These are phyloP conservation scores for Drosophila leonis DNA, from an alignment of 2,888 invertebrate species.

Conservation along the genomic window DNA sequence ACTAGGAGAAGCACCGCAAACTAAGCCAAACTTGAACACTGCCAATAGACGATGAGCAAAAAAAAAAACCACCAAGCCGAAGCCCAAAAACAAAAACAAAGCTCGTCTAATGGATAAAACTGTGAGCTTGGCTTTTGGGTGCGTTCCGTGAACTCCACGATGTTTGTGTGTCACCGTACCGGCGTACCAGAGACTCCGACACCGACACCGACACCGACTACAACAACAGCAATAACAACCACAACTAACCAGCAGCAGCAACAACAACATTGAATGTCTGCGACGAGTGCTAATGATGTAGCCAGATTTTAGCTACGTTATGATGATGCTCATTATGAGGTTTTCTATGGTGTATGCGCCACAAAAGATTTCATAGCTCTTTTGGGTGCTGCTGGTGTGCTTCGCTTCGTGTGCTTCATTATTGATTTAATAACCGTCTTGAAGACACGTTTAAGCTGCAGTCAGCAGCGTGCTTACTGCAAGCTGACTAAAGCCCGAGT, in stretches of 20 bases:
- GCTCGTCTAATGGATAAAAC: slow-evolving; percentile 68
- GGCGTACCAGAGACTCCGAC: slow-evolving; percentile 60
- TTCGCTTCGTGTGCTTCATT: slow-evolving; percentile 84
- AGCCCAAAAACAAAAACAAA: slow-evolving; percentile 42
- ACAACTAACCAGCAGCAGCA: slow-evolving; percentile 15
- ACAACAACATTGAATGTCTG: slow-evolving; percentile 7
- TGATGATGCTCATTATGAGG: slow-evolving; percentile 50
- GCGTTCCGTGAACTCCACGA: slow-evolving; percentile 86
- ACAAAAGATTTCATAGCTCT: slow-evolving; percentile 46
- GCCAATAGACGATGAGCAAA: slow-evolving; percentile 22
- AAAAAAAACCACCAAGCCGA: neutral
- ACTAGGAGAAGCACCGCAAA: slow-evolving; percentile 73
- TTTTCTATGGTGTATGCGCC: slow-evolving; percentile 32
- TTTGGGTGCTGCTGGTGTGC: slow-evolving; percentile 50
- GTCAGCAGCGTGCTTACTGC: slow-evolving; percentile 56
- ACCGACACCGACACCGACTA: slow-evolving; percentile 39
- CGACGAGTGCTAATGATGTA: slow-evolving; percentile 73
- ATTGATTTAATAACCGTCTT: slow-evolving; percentile 83
- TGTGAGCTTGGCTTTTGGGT: slow-evolving; percentile 84
- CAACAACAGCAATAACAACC: slow-evolving; percentile 20
- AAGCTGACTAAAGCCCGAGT: slow-evolving; percentile 20
- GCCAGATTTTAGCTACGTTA: slow-evolving; percentile 46
- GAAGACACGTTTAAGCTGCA: slow-evolving; percentile 79
- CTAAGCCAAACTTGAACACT: slow-evolving; percentile 43
- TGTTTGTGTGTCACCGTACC: slow-evolving; percentile 82